These are phyloP conservation scores for Papilio gigon DNA, from an alignment of 2,888 invertebrate species.

Conservation along the genomic window DNA sequence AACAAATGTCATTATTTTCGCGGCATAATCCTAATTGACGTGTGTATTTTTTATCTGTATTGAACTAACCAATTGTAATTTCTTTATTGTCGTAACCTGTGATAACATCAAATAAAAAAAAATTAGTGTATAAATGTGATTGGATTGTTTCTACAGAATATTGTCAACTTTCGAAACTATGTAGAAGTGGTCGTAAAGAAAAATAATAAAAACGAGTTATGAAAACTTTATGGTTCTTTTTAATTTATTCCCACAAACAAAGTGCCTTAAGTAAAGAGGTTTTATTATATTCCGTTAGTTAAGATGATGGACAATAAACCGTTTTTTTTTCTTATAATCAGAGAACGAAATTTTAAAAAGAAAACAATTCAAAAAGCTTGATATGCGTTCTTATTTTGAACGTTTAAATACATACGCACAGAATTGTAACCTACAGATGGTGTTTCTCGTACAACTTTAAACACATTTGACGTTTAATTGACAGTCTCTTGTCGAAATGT, in stretches of 20 bases:
- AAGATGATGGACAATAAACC: neutral
- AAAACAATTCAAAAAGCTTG: too few species aligned
- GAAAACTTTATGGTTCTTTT: constrained; percentile 26
- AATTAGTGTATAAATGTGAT: neutral
- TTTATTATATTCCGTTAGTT: neutral
- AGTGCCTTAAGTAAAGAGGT: neutral
- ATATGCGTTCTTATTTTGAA: too few species aligned
- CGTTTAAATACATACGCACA: too few species aligned
- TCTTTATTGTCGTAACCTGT: constrained; percentile 2
- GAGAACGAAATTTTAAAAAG: too few species aligned
- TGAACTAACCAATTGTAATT: constrained; percentile 2
- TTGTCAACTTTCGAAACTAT: constrained; percentile 38
- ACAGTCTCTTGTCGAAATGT: too few species aligned
- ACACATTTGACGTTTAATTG: too few species aligned
- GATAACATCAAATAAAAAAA: neutral
- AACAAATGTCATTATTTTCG: constrained; percentile 31
- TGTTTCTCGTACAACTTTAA: too few species aligned
- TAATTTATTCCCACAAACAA: neutral
- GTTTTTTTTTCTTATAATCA: too few species aligned
- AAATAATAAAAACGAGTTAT: constrained; percentile 29
- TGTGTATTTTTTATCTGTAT: constrained; percentile 10
- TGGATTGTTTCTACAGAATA: constrained; percentile 35
- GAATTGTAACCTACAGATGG: too few species aligned
- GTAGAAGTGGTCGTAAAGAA: constrained; percentile 39
- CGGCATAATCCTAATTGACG: constrained; percentile 1